Percentiles rank a stretch among this genome's conserved stretches.
Evolutionary conservation across 2,888 invertebrate species (phyloP).

Genomic region (Drosophila borealis): DNA sequence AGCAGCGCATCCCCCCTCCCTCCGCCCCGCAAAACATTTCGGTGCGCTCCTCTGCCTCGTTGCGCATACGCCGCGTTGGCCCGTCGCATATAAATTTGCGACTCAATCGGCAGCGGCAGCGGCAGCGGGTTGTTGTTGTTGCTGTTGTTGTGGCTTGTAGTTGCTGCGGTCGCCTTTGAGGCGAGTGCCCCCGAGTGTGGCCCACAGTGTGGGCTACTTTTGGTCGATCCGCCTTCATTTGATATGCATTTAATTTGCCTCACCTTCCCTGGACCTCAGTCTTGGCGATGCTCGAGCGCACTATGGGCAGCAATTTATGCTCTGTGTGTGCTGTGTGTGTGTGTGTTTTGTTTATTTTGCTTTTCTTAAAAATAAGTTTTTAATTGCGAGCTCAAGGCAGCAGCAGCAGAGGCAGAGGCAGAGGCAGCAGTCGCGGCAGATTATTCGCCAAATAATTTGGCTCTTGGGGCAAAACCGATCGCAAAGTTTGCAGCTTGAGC

Average conservation of each 20-base stretch:
- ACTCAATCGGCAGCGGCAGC: constrained; percentile 65
- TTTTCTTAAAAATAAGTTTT: constrained; percentile 78
- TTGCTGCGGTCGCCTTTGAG: constrained; percentile 52
- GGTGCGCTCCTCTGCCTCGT: constrained; percentile 45
- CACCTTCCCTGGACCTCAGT: constrained; percentile 22
- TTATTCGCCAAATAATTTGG: constrained; percentile 84
- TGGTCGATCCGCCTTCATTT: constrained; percentile 61
- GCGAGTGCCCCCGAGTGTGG: constrained; percentile 58
- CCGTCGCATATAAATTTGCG: constrained; percentile 71
- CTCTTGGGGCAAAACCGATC: constrained; percentile 56
- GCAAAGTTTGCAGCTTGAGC: constrained; percentile 61
- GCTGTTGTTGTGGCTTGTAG: constrained; percentile 22
- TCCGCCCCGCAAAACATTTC: neutral
- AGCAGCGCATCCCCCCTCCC: constrained; percentile 47
- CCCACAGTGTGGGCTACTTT: constrained; percentile 62
- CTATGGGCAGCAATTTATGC: constrained; percentile 44
- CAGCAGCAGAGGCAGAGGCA: constrained; percentile 21
- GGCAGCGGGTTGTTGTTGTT: constrained; percentile 12
- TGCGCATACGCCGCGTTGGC: constrained; percentile 61
- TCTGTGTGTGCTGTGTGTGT: constrained; percentile 3
- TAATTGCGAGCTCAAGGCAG: constrained; percentile 68
- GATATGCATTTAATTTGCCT: constrained; percentile 72
- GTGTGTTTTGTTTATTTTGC: constrained; percentile 46
- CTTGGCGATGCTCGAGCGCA: constrained; percentile 21
- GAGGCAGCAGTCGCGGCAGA: constrained; percentile 67